phyloP scores from a whole-genome alignment of 2,888 invertebrate genomes.

The Oscheius sp. region DNA sequence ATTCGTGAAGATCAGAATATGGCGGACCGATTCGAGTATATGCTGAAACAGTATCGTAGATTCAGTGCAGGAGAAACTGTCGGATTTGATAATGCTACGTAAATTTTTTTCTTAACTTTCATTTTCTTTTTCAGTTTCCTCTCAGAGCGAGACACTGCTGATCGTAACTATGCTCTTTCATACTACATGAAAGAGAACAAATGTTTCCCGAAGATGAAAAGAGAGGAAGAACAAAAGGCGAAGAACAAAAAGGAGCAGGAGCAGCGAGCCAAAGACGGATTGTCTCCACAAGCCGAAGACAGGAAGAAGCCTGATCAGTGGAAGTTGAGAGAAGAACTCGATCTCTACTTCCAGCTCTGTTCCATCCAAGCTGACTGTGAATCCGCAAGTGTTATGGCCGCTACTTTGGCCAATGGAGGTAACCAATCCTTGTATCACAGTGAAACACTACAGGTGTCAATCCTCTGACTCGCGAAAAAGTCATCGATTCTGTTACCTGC shows the following conservation, averaged over 20 bases:
- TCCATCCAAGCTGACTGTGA: slow-evolving; percentile 94
- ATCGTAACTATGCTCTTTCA: slow-evolving; percentile 93
- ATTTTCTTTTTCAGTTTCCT: slow-evolving; percentile 2
- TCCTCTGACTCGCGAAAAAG: slow-evolving; percentile 63
- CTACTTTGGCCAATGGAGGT: slow-evolving; percentile 94
- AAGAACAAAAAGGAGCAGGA: background rate
- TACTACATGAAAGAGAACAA: slow-evolving; percentile 90
- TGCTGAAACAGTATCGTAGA: slow-evolving; percentile 71
- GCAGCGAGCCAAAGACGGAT: background rate
- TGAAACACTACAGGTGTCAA: slow-evolving; percentile 56
- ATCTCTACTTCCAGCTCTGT: slow-evolving; percentile 80
- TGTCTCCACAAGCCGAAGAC: background rate
- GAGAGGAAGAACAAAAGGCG: background rate
- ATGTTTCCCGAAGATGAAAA: slow-evolving; percentile 54
- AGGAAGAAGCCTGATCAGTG: slow-evolving; percentile 6
- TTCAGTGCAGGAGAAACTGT: slow-evolving; percentile 85
- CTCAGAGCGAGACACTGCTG: slow-evolving; percentile 85
- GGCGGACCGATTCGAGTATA: slow-evolving; percentile 73
- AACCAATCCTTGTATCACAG: background rate
- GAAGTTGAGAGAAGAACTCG: slow-evolving; percentile 72
- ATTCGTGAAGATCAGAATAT: slow-evolving; percentile 68
- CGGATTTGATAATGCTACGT: slow-evolving; percentile 92
- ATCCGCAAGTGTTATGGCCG: slow-evolving; percentile 89
- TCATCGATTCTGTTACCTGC: slow-evolving; percentile 79
- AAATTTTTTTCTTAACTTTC: too few species aligned